Percentiles rank a stretch among this genome's conserved stretches.
Evolutionary conservation across 2,797 vertebrate species (phyloP).

Genomic region (Poeciliopsis gracilis): DNA sequence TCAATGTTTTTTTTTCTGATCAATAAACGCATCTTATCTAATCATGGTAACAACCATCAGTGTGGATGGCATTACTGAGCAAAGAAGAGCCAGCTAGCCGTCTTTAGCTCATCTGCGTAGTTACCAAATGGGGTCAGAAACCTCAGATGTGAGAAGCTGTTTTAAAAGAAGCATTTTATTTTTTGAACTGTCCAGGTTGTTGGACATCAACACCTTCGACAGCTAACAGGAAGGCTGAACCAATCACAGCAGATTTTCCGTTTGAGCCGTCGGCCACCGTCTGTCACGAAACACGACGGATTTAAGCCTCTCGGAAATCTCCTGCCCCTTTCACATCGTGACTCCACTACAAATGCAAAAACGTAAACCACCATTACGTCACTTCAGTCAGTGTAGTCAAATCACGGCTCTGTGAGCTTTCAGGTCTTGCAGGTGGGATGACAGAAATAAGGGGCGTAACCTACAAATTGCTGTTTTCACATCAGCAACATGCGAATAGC

Average conservation of each 20-base stretch:
- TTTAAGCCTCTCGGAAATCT: no score
- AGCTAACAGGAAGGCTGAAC: background rate
- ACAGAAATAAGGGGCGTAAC: no score
- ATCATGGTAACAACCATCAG: background rate
- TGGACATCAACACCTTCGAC: background rate
- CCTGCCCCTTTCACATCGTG: no score
- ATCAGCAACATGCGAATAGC: no score
- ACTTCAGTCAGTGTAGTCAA: no score
- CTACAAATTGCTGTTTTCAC: no score
- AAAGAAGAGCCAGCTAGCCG: background rate
- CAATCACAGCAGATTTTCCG: background rate
- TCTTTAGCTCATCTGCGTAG: background rate
- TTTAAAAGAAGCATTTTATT: background rate
- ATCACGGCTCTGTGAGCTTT: no score
- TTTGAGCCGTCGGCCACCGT: no score
- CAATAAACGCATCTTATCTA: background rate
- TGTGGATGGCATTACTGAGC: background rate
- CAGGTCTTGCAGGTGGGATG: no score
- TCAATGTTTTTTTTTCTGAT: background rate
- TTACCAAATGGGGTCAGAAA: background rate
- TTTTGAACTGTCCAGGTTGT: background rate
- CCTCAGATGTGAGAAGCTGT: background rate
- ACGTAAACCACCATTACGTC: no score
- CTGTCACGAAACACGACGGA: no score
- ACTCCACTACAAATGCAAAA: no score